These are phyloP conservation scores for Sesamia inferens DNA, from an alignment of 2,888 invertebrate genomes.

Conservation along the genomic window DNA sequence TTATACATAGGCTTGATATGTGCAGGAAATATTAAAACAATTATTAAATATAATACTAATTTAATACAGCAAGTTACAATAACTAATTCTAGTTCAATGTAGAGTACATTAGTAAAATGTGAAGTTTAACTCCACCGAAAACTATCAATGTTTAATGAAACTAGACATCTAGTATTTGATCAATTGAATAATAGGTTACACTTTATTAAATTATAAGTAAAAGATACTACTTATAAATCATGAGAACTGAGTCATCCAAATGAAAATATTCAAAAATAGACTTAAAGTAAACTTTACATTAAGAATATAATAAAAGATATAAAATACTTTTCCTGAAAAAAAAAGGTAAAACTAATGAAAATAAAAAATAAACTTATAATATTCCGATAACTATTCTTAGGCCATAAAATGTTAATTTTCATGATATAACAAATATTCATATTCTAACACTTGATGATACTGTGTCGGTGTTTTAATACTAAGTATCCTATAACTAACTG, in stretches of 20 bases:
- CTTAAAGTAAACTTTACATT: slow-evolving; percentile 29
- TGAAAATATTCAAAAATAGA: slow-evolving; percentile 35
- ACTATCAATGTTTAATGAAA: slow-evolving; percentile 70
- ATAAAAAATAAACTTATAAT: slow-evolving; percentile 2
- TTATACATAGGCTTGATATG: neutral
- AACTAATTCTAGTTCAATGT: slow-evolving; percentile 72
- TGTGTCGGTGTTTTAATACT: slow-evolving; percentile 67
- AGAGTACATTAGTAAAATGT: slow-evolving; percentile 72
- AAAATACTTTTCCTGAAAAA: neutral
- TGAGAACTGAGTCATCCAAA: slow-evolving; percentile 76
- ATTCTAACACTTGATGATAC: slow-evolving; percentile 53
- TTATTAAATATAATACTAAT: slow-evolving; percentile 80
- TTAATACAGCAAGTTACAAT: slow-evolving; percentile 84
- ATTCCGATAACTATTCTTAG: slow-evolving; percentile 63
- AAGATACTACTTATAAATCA: slow-evolving; percentile 70
- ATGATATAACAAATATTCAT: slow-evolving; percentile 61
- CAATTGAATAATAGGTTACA: slow-evolving; percentile 62
- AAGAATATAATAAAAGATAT: slow-evolving; percentile 3
- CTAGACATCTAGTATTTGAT: slow-evolving; percentile 67
- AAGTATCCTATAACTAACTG: slow-evolving; percentile 68
- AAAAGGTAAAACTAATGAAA: slow-evolving; percentile 15
- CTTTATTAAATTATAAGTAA: slow-evolving; percentile 64
- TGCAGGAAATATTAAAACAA: slow-evolving; percentile 40
- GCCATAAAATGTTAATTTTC: slow-evolving; percentile 67
- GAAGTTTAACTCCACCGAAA: slow-evolving; percentile 83